phyloP scores from a whole-genome alignment of 64 coral and sea anemone species.

The Montipora cactus region DNA sequence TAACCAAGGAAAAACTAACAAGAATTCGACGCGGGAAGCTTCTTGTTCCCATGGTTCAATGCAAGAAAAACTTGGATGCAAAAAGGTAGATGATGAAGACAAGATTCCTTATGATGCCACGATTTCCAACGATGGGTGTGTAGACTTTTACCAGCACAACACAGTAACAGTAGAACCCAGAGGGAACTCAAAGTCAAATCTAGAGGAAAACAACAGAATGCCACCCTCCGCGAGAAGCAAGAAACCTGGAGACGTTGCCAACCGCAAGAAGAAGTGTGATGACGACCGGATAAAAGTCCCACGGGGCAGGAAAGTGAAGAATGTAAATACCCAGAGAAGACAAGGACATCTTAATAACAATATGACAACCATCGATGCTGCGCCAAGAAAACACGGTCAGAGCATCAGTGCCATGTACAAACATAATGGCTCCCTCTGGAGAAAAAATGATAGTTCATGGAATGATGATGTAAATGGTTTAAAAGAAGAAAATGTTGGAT shows the following conservation, averaged over 20 bases:
- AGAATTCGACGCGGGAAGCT: conserved; percentile 9
- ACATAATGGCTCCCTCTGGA: background rate
- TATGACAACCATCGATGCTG: background rate
- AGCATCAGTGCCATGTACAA: background rate
- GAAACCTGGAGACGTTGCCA: background rate
- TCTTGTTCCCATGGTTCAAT: conserved; percentile 3
- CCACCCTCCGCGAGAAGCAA: background rate
- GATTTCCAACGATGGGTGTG: conserved; percentile 2
- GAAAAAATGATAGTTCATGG: conserved; percentile 3
- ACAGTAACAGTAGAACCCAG: conserved; percentile 2
- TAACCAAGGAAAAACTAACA: conserved; percentile 8
- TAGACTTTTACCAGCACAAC: conserved; percentile 14
- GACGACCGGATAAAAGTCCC: conserved; percentile 23
- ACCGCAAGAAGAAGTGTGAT: conserved; percentile 4
- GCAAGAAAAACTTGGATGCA: conserved; percentile 1
- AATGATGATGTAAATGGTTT: conserved; percentile 7
- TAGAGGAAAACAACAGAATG: conserved; percentile 2
- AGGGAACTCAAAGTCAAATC: background rate
- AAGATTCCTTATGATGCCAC: conserved; percentile 19
- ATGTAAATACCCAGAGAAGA: conserved; percentile 7
- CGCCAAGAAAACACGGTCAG: conserved; percentile 5
- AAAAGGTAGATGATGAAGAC: conserved; percentile 19
- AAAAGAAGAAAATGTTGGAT: conserved; percentile 12
- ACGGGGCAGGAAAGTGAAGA: background rate
- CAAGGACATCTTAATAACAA: background rate